Base-by-base conservation (phyloP, 2,888 invertebrate genomes). In the Ectemnius continuus region DNA sequence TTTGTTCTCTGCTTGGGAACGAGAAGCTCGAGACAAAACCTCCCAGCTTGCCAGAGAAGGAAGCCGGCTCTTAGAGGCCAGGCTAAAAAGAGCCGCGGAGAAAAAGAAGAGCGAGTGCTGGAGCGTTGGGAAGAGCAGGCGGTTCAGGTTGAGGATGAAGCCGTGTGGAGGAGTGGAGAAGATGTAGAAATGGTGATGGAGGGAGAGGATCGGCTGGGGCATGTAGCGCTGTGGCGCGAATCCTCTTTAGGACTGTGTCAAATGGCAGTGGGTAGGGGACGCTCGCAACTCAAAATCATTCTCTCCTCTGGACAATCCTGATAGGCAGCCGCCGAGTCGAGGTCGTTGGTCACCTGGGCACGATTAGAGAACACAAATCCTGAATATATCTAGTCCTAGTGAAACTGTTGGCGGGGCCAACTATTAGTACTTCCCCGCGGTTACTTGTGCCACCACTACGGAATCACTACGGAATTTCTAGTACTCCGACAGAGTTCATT, bases 211-310 rank as follows among this genome's bases (percentile, higher is more conserved):
- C 81, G 70, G 81, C 84, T 23, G 1, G 23, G 23, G 23, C 23
- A 2, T 23, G 20, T 20, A 20, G 20, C 20, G 2, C 20, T 82
- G 85, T 88, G 88, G 85, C 88, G 87, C 88, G 87, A 90, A 90
- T 90, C 86, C 85, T 84, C 86, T 89, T 90, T 88, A 89, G 87
- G 87, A 89, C 90, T 90, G 90, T 90, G 90, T 89, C 90, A 90
- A 90, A 90, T 90, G 89, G 89, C 88, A 89, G 83, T 73, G 78
- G 66, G 52, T 73, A 61, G 72, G 73, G 77, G 70, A 69, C 65
- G 78, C 23, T 65, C 58, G 58, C 68, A 16, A 5, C 52, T 16
- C 52, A 14, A 1, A 14, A 4, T 11, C 2, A 5, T 52, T 16
- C 4, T 52, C 16, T 52, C 52, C 64, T 71, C 59, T 71, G 45